Evolutionary conservation across 2,888 invertebrate species (phyloP).

Genomic region (Entomobrya multifasciata): DNA sequence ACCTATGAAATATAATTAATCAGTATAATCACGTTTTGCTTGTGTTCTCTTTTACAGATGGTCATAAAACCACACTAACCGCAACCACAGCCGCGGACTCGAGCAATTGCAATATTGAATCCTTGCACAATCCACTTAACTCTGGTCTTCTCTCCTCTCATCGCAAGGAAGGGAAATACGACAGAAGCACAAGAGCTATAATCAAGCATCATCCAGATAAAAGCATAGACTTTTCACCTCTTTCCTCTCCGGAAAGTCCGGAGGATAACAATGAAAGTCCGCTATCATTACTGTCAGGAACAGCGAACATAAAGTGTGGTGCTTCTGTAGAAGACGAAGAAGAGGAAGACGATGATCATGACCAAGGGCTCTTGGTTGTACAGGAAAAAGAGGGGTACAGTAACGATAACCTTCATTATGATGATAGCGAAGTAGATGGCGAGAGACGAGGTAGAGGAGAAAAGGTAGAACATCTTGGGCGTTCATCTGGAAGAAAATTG

Average conservation of each 20-base stretch:
- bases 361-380: neutral
- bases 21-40: neutral
- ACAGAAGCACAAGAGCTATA: neutral
- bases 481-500: conserved; percentile 50
- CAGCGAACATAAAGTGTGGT: conserved; percentile 27
- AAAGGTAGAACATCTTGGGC: conserved; percentile 47
- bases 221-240: conserved; percentile 62
- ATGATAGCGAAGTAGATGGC: conserved; percentile 31
- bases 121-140: conserved; percentile 49
- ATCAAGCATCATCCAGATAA: conserved; percentile 42
- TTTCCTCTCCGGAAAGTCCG: conserved; percentile 64
- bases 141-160: conserved; percentile 8
- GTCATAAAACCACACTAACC: conserved; percentile 17
- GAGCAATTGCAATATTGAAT: conserved; percentile 54
- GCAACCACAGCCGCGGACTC: conserved; percentile 58
- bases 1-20: no score
- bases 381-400: neutral
- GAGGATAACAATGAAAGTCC: conserved; percentile 37
- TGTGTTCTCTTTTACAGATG: conserved; percentile 24
- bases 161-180: conserved; percentile 26
- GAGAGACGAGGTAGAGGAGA: conserved; percentile 43
- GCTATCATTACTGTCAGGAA: conserved; percentile 15
- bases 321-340: conserved; percentile 34
- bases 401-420: conserved; percentile 19
- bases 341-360: conserved; percentile 22